Percentiles rank a stretch among this genome's conserved stretches.
Evolutionary conservation across 2,888 invertebrate species (phyloP).

Genomic region (Branchinecta sandiegonensis): DNA sequence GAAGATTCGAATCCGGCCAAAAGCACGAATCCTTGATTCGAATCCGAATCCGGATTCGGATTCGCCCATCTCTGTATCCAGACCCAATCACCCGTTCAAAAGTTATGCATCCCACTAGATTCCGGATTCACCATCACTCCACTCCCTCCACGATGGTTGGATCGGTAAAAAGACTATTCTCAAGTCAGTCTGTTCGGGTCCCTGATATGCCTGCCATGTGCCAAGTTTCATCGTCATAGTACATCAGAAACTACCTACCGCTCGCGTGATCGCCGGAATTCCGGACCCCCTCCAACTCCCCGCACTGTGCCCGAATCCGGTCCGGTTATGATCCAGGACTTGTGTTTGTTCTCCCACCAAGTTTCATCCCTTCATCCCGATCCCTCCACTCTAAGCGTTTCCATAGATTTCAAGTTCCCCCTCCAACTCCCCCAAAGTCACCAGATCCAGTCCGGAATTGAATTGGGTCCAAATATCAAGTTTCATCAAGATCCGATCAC

Average conservation of each 20-base stretch:
- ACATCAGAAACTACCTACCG: too few species aligned
- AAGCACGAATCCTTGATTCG: too few species aligned
- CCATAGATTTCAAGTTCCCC: not conserved
- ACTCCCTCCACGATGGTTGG: too few species aligned
- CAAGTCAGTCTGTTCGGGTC: too few species aligned
- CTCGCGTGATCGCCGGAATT: too few species aligned
- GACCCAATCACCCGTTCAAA: conserved; percentile 1
- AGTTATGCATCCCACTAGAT: too few species aligned
- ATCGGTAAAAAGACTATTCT: too few species aligned
- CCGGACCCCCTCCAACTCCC: not conserved
- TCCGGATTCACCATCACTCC: too few species aligned
- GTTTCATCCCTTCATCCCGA: conserved; percentile 14
- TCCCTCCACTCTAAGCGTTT: conserved; percentile 14
- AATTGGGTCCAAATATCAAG: not conserved
- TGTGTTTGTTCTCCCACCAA: not conserved
- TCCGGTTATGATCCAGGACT: conserved; percentile 3
- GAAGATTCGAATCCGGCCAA: too few species aligned
- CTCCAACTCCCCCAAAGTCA: not conserved
- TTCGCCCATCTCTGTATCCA: too few species aligned
- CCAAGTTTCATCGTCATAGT: not conserved
- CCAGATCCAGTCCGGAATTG: not conserved
- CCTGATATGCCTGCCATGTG: too few species aligned
- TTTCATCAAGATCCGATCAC: conserved; percentile 14
- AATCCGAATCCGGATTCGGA: too few species aligned
- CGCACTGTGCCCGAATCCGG: not conserved